Conservation (phyloP, 92 coral and sea anemone species). For the Paragorgia papillata region DNA sequence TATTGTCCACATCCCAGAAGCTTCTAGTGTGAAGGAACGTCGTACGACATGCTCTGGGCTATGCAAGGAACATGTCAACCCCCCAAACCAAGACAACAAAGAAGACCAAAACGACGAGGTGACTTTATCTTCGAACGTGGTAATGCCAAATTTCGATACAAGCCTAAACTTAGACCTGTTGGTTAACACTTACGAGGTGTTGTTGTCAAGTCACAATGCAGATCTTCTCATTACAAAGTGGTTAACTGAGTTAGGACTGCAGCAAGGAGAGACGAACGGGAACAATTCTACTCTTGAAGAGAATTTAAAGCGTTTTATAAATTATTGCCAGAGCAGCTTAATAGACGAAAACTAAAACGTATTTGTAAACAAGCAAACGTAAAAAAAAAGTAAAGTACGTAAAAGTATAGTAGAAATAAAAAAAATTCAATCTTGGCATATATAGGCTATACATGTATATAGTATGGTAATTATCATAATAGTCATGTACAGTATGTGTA, state of each 20-base stretch:
- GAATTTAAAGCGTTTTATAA: slow-evolving; percentile 16
- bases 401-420: no score
- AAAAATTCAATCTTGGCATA: no score
- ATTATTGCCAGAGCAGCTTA: slow-evolving; percentile 1
- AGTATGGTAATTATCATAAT: no score
- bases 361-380: neutral
- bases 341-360: neutral
- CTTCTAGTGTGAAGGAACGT: neutral
- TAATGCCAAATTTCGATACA: neutral
- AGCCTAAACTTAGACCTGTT: slow-evolving; percentile 24
- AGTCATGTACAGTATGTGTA: no score
- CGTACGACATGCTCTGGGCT: neutral
- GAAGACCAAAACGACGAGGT: neutral
- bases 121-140: neutral
- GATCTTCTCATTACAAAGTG: slow-evolving; percentile 17
- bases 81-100: neutral
- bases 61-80: no score
- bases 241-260: slow-evolving; percentile 5
- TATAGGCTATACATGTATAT: no score
- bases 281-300: neutral
- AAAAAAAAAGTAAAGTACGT: no score
- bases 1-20: slow-evolving; percentile 26
- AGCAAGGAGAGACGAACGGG: neutral
- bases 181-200: slow-evolving; percentile 8
- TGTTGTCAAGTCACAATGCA: slow-evolving; percentile 19